Evolutionary conservation across 35 echinoderm and acorn worm genomes (phyloP).

Genomic region (Acanthaster planci): DNA sequence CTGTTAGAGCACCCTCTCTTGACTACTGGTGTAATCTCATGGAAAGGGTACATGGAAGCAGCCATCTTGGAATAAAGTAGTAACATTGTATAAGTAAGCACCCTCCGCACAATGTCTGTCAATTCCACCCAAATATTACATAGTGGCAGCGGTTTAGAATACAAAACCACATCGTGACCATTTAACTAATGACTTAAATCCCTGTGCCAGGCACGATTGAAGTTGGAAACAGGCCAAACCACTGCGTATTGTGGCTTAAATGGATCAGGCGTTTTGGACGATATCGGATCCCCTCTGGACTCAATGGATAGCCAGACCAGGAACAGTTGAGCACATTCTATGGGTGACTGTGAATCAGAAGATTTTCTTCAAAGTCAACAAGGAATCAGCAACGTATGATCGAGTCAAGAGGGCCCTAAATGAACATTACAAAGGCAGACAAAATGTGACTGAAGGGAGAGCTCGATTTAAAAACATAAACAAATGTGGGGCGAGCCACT

Average conservation of each 20-base stretch:
- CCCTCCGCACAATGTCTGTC: background rate
- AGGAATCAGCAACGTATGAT: background rate
- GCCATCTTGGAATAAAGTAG: background rate
- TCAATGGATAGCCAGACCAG: background rate
- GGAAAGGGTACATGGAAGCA: background rate
- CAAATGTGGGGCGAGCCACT: slow-evolving; percentile 34
- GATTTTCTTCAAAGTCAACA: too few relatives aligned
- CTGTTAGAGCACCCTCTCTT: background rate
- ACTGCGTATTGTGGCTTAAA: slow-evolving; percentile 34
- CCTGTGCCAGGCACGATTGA: slow-evolving; percentile 30
- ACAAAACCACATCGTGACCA: background rate
- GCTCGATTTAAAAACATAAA: slow-evolving; percentile 44
- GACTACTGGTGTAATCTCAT: background rate
- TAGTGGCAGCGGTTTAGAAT: background rate
- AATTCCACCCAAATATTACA: background rate
- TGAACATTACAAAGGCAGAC: too few relatives aligned
- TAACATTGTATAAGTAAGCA: background rate
- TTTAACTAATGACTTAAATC: background rate
- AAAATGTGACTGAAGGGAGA: slow-evolving; percentile 33
- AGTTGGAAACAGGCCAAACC: slow-evolving; percentile 9
- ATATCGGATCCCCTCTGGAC: slow-evolving; percentile 11
- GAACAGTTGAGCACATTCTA: slow-evolving; percentile 44
- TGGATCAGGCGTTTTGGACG: slow-evolving; percentile 18
- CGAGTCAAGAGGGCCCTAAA: slow-evolving; percentile 21
- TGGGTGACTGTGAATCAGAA: slow-evolving; percentile 27